phyloP scores from a whole-genome alignment of 1,140 invertebrate species.

The Phenacoccus solenopsis region DNA sequence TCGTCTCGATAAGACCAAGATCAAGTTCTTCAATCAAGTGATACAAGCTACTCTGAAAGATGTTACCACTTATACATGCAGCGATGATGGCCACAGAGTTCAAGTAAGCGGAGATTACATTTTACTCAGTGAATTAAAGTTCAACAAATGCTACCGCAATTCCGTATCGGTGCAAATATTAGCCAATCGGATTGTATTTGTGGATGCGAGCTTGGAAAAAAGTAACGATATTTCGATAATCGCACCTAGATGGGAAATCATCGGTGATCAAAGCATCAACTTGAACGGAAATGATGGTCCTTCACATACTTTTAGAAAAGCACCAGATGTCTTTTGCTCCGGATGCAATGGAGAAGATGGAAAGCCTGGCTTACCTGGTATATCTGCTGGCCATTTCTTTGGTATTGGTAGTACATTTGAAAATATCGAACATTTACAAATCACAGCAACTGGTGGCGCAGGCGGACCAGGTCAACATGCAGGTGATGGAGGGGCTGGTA shows the following conservation, averaged over 20 bases:
- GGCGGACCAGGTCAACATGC: constrained; percentile 11
- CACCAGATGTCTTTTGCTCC: neutral
- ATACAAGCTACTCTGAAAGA: no score
- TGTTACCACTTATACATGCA: no score
- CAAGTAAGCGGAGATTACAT: neutral
- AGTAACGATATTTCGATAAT: neutral
- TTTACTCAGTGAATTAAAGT: neutral
- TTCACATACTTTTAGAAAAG: neutral
- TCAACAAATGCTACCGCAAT: neutral
- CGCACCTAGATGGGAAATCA: constrained; percentile 19
- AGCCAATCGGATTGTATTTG: neutral
- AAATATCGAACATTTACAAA: neutral
- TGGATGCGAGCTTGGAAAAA: neutral
- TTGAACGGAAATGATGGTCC: neutral
- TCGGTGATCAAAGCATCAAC: neutral
- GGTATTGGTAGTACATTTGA: neutral
- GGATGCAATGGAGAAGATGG: neutral
- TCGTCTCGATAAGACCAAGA: no score
- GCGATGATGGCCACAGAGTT: no score
- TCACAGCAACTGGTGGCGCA: constrained; percentile 4
- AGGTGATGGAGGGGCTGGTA: constrained; percentile 9
- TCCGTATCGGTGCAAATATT: neutral
- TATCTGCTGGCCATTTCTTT: constrained; percentile 11
- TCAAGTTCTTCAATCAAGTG: no score
- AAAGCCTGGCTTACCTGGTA: neutral